Conservation (phyloP, 2,113 vertebrate species). For the Hemibagrus wyckioides region DNA sequence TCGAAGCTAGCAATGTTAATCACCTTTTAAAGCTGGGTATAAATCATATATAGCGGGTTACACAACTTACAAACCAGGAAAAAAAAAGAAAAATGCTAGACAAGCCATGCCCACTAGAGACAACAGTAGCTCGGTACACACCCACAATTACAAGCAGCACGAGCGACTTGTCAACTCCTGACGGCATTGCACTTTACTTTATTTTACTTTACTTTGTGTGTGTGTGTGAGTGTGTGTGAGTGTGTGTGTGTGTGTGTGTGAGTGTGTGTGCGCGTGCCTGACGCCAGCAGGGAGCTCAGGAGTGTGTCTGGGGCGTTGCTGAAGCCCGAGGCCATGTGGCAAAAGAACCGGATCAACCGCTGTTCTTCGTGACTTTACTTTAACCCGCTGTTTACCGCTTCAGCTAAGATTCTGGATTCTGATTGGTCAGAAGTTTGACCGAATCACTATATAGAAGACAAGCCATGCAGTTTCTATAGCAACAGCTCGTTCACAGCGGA, state of each 20-base stretch:
- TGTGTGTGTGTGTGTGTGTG: slow-evolving; percentile 11
- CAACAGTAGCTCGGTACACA: neutral
- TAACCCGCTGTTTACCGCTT: neutral
- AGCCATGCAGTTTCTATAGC: neutral
- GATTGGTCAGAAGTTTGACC: neutral
- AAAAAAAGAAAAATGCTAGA: neutral
- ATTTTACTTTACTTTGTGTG: too few species aligned
- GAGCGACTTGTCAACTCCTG: neutral
- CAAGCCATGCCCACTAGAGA: neutral
- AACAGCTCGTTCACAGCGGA: neutral
- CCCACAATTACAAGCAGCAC: neutral
- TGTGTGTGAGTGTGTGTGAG: slow-evolving; percentile 36
- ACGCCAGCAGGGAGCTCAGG: neutral
- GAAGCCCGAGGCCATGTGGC: slow-evolving; percentile 34
- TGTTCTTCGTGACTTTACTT: neutral
- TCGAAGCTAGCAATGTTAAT: neutral
- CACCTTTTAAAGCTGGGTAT: neutral
- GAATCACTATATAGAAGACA: neutral
- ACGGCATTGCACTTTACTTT: neutral
- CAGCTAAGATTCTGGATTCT: neutral
- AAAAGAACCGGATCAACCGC: slow-evolving; percentile 26
- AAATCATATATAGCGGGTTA: neutral
- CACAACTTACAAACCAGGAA: neutral
- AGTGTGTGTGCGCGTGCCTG: slow-evolving; percentile 18
- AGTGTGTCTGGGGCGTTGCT: slow-evolving; percentile 39